Base-by-base conservation (phyloP, 2,888 invertebrate species). In the Lycophotia porphyrea region DNA sequence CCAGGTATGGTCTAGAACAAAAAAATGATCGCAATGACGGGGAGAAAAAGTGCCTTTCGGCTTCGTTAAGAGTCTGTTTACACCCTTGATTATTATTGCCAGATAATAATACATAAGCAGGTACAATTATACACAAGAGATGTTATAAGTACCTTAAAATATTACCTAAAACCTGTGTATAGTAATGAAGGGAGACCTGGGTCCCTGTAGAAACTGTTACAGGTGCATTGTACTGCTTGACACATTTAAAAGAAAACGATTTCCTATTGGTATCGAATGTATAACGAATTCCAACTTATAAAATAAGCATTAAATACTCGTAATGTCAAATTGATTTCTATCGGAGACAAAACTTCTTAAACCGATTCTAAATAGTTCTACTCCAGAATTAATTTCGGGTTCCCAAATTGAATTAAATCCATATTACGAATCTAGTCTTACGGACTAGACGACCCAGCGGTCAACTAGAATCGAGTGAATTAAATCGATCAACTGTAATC, bases 401-500 rank as follows among this genome's bases (percentile, higher is more conserved):
- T 52, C 21, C 21, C 44, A 31, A 61, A 72, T 80, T 49, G 18
- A 73, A 52, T 61, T 73, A 61, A 49, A 31, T 15, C 7, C 7
- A 27, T 18, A 27, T 64, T 24, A 61, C 34, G n/a, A 42, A 27
- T 9, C 39, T 9, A 64, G 5, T 79, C 39, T 34, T 47, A 58
- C 24, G 9, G 39, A 39, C 24, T 52, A 61, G 34, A 27, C 18
- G n/a, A 80, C 44, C 15, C 44, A 55, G 66, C 24, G 66, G 52
- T 80, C 61, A 78, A 61, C 13, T 39, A 74, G 9, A 9, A 24
- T 4, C 44, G 27, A 78, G 61, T 67, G 66, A 80, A 74, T 78
- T 61, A 47, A 80, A 63, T 69, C 76, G 69, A 76, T 66, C 52
- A 55, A 69, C 39, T 44, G 24, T 18, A 75, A 69, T 76, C 34